Evolutionary conservation across 2,797 vertebrate genomes (phyloP).

Genomic region (Vultur gryphus): DNA sequence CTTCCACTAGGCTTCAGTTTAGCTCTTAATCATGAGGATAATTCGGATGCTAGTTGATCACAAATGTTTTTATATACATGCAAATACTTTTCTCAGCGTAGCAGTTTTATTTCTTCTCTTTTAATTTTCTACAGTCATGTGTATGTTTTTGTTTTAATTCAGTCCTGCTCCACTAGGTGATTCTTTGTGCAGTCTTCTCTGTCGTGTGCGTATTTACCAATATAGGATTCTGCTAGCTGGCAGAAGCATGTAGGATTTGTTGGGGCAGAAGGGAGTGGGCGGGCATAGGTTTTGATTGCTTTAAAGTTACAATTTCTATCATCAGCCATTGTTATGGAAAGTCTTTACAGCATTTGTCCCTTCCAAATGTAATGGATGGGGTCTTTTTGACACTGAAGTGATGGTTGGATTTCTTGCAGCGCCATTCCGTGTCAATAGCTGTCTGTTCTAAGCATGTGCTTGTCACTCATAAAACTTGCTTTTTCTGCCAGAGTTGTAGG

Average conservation of each 20-base stretch:
- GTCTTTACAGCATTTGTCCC: background rate
- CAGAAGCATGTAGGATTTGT: background rate
- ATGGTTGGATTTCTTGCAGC: background rate
- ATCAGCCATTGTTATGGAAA: background rate
- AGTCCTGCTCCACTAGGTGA: background rate
- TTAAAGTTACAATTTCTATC: background rate
- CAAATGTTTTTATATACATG: background rate
- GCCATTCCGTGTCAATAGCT: background rate
- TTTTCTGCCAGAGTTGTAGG: background rate
- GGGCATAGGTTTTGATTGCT: background rate
- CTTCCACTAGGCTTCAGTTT: background rate
- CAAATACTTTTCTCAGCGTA: background rate
- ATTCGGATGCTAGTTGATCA: background rate
- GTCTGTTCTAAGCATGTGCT: background rate
- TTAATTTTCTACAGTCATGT: background rate
- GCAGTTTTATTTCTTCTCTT: background rate
- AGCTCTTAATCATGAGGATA: background rate
- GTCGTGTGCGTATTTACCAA: fast-evolving
- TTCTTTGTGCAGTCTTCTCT: background rate
- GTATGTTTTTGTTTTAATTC: background rate
- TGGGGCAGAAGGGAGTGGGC: background rate
- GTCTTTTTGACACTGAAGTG: background rate
- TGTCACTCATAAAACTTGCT: background rate
- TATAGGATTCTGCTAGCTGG: background rate
- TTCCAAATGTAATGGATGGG: background rate